Evolutionary conservation across 2,113 vertebrate genomes (phyloP).

Genomic region (pig (Sus scrofa)): T2T-Sscrofa CM000817.6:140221001-140221500

Average conservation of each 20-base stretch:
- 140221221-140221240: too few species aligned
- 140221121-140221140: accelerated
- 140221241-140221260: background rate
- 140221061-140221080: background rate
- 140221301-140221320: background rate
- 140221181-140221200: background rate
- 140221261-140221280: background rate
- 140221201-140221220: background rate
- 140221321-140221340: background rate
- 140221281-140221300: background rate
- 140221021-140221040: background rate
- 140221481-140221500: too few species aligned
- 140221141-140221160: too few species aligned
- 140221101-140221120: background rate
- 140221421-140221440: too few species aligned
- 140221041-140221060: background rate
- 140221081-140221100: background rate
- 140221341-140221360: constrained; percentile 28
- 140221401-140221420: too few species aligned
- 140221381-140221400: background rate
- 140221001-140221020: background rate
- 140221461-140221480: too few species aligned
- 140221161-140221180: background rate
- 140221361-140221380: background rate
- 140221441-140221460: too few species aligned